phyloP scores from a whole-genome alignment of 2,113 vertebrate genomes.

The Merops nubicus region DNA sequence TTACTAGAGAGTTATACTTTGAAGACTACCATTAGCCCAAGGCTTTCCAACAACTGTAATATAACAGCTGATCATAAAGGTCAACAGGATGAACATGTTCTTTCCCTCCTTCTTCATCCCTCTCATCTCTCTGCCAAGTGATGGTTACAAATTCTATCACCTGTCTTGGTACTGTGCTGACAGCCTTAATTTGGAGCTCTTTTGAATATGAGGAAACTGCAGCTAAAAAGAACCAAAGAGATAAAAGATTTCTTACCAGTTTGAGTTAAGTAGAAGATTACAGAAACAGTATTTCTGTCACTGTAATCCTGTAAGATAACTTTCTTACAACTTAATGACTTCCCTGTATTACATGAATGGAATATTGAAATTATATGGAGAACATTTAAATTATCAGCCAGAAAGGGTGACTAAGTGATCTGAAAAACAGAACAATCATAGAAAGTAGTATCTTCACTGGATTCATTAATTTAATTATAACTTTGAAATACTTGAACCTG shows the following conservation, averaged over 20 bases:
- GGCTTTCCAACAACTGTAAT: neutral
- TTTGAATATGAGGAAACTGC: neutral
- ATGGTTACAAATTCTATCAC: neutral
- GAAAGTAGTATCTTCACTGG: neutral
- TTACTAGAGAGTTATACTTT: neutral
- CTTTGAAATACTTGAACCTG: neutral
- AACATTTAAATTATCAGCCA: neutral
- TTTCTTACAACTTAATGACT: neutral
- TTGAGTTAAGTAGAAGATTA: neutral
- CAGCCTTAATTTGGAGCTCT: neutral
- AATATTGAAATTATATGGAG: no score
- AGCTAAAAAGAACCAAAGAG: neutral
- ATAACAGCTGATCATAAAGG: neutral
- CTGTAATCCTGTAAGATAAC: neutral
- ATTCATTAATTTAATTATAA: neutral
- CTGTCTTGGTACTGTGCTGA: neutral
- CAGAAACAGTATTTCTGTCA: neutral
- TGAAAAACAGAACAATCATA: neutral
- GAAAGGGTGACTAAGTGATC: neutral
- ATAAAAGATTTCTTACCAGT: neutral
- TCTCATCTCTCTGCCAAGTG: neutral
- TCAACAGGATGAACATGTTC: accelerated
- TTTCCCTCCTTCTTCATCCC: neutral
- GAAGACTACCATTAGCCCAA: neutral
- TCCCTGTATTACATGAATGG: neutral